These are phyloP conservation scores for Agrotis clavis DNA, from an alignment of 2,888 invertebrate species.

Conservation along the genomic window DNA sequence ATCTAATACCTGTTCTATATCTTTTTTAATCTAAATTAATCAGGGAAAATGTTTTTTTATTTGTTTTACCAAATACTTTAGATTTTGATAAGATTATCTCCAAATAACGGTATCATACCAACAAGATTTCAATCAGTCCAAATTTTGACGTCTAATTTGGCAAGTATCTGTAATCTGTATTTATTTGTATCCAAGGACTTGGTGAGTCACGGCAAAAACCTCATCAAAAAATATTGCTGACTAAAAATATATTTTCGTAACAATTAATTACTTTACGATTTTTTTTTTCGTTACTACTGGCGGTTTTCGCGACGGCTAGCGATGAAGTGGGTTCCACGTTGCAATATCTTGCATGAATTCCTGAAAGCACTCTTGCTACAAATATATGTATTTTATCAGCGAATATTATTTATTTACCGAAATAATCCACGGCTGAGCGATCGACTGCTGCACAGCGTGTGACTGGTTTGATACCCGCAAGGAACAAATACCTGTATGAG, in stretches of 20 bases:
- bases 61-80: constrained; percentile 33
- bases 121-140: constrained; percentile 14
- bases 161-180: background rate
- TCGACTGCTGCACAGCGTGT: too few species aligned
- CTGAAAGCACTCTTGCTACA: background rate
- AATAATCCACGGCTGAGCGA: too few species aligned
- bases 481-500: too few species aligned
- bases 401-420: too few species aligned
- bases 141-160: background rate
- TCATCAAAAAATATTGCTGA: background rate
- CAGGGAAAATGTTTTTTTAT: background rate
- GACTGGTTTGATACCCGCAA: too few species aligned
- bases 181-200: background rate
- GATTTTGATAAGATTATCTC: constrained; percentile 29
- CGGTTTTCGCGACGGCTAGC: too few species aligned
- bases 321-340: too few species aligned
- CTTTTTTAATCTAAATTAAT: constrained; percentile 20
- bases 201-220: constrained; percentile 1
- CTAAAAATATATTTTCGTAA: too few species aligned
- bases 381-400: background rate
- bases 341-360: too few species aligned
- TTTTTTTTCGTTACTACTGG: too few species aligned
- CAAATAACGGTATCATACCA: background rate
- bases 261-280: too few species aligned
- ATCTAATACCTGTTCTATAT: constrained; percentile 17